phyloP scores from a whole-genome alignment of 2,113 vertebrate species.

The Hystrix cristata region DNA sequence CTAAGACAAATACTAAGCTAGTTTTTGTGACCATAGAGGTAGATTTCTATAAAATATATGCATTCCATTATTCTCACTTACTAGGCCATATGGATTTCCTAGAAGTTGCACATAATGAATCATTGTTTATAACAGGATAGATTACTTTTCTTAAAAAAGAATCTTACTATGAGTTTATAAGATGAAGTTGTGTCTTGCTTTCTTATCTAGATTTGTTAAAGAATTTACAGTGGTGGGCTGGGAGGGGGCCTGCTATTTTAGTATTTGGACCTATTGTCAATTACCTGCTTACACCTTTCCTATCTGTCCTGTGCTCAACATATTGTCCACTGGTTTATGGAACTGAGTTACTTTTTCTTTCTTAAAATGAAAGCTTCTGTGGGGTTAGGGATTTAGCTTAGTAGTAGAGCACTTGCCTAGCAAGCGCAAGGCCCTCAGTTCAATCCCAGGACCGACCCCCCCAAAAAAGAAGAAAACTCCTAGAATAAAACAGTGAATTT shows the following conservation, averaged over 20 bases:
- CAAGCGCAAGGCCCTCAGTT: no score
- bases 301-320: background rate
- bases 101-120: background rate
- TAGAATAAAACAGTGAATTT: background rate
- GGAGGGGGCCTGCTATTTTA: background rate
- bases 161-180: background rate
- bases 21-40: background rate
- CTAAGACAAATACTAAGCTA: background rate
- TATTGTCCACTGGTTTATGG: background rate
- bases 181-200: background rate
- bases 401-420: no score
- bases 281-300: background rate
- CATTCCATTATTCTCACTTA: background rate
- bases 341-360: conserved; percentile 26
- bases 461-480: background rate
- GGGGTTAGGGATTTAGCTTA: no score
- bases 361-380: background rate
- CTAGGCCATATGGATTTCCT: background rate
- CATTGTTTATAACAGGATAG: background rate
- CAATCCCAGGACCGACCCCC: no score
- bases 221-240: background rate
- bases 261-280: background rate
- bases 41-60: background rate
- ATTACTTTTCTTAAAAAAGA: conserved; percentile 41
- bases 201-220: background rate